Base-by-base conservation (phyloP, 2,888 invertebrate species). In the Mayetiola destructor region DNA sequence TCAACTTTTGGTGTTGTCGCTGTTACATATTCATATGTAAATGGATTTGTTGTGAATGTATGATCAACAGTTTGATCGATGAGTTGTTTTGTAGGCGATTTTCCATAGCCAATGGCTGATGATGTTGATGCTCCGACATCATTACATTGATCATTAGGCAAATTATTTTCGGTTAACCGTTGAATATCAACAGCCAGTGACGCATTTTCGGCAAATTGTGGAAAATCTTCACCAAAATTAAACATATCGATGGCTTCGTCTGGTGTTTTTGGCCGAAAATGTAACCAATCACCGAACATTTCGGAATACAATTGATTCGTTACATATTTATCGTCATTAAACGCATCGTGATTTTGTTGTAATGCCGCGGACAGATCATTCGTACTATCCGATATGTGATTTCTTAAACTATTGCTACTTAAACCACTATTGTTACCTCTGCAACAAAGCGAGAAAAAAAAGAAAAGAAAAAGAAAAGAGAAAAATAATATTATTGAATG, bases 231-330 rank as follows among this genome's bases (percentile, higher is more conserved):
- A 37, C 40, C 56, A 21, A 58, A 59, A 37, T 48, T 54, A 36
- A 23, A 55, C n/a, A 29, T 23, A 16, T 30, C 27, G 18, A 23
- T 21, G 39, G 55, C 56, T 40, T 54, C 54, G 10, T 55, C 53
- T 30, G 59, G 55, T 32, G 73, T 73, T 62, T 69, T 71, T 16
- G 72, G 72, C 6, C 71, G 67, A 61, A 73, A 73, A 63, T 73
- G 72, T 57, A 72, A 60, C 72, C 73, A 73, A 61, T 72, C 69
- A 3, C 68, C 53, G 18, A 53, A 53, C 12, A 53, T 10, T 18
- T 53, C 53, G 2, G 53, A 53, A 32, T 53, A 53, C 18, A 53
- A 18, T 10, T 53, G 32, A 53, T 30, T 53, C 3, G 29, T 30
- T 5, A 12, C 29, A 12, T 27, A 16, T 53, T 53, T 53, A 27